Evolutionary conservation across 2,113 vertebrate species (phyloP).

Genomic region (Castor canadensis): DNA sequence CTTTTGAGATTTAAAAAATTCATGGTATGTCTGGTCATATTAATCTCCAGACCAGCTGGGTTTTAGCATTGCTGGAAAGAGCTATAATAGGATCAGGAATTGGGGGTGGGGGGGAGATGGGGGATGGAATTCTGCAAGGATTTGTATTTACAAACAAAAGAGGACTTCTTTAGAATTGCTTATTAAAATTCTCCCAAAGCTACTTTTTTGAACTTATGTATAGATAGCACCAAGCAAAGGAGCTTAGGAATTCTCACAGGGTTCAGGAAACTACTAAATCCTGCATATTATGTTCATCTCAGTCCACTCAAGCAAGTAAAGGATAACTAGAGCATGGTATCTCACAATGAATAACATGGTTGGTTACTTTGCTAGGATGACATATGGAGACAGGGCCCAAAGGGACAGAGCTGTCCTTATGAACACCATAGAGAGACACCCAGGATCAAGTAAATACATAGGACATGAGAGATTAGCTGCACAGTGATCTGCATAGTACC

Average conservation of each 20-base stretch:
- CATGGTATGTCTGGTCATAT: constrained; percentile 76
- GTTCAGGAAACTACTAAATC: constrained; percentile 29
- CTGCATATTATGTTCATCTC: constrained; percentile 18
- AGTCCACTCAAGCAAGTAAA: constrained; percentile 62
- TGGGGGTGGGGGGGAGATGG: neutral
- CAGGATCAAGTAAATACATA: neutral
- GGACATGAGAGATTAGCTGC: neutral
- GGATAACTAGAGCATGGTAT: constrained; percentile 62
- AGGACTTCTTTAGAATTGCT: constrained; percentile 23
- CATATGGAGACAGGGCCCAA: constrained; percentile 24
- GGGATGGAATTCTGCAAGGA: constrained; percentile 33
- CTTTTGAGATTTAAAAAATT: constrained; percentile 77
- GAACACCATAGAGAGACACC: neutral
- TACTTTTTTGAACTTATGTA: constrained; percentile 33
- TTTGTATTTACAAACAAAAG: constrained; percentile 45
- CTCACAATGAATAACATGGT: constrained; percentile 49
- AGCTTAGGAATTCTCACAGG: constrained; percentile 23
- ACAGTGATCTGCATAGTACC: neutral
- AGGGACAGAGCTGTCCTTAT: neutral
- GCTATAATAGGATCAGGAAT: constrained; percentile 56
- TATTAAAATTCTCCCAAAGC: constrained; percentile 23
- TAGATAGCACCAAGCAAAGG: constrained; percentile 34
- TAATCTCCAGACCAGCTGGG: constrained; percentile 67
- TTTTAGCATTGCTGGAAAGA: constrained; percentile 59
- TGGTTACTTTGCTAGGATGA: constrained; percentile 30